Base-by-base conservation (phyloP, 2,113 vertebrate genomes). In the Cryptotis parvus region DNA sequence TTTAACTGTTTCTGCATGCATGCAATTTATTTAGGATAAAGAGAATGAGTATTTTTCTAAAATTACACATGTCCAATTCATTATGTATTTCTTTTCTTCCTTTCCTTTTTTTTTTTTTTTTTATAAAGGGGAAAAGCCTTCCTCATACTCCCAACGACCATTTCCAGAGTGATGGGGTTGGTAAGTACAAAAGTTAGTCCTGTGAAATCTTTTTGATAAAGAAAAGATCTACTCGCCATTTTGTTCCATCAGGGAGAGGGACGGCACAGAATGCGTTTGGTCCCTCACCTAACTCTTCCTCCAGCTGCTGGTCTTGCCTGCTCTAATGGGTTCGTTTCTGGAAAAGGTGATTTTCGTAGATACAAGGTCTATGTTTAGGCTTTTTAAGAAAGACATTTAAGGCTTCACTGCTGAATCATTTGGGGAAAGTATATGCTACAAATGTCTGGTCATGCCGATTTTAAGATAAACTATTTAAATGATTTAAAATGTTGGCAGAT, bases 91-190 rank as follows among this genome's bases (percentile, higher is more conserved):
- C 2, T 4, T 77, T 69, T 95, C 95, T 95, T 85, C 68, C 1
- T 82, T 79, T 3, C 4, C 74, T 66, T 95, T 85, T 72, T 1
- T 82, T 79, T 3, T 4, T 76, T 66, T 96, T 95, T 95, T 84
- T 69, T 92, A 93, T 97, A 45, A 95, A 99, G 99, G 98, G 98
- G 84, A 99, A 99, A 94, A 98, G 96, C 94, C 98, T 98, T 94
- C 98, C 98, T 96, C 98, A 98, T 93, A 99, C 98, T 96, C 99
- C 99, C 97, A 98, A 98, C 24, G 99, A 99, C 78, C 99, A 99
- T 95, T 99, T 99, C 95, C 99, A 98, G 96, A 98, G 98, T 84
- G 99, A 99, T 96, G 99, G 99, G 97, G 98, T 99, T 97, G 99
- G 99, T 99, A 97, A 99, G 99, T 97, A 2, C 84, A 83, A 66